Conservation (phyloP, 2,888 invertebrate species). For the Hoplodrina blanda region DNA sequence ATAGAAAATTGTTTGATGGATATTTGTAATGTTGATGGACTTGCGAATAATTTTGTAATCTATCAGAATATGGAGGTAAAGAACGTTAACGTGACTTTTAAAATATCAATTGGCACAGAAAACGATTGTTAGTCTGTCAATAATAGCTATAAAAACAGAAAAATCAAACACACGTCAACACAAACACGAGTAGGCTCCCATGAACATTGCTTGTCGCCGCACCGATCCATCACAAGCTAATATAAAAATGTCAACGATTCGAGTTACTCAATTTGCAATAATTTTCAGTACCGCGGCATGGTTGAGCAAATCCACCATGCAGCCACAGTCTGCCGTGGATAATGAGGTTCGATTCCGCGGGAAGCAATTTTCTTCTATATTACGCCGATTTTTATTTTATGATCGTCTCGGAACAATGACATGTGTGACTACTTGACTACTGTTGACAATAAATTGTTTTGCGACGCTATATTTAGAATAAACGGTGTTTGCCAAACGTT, state of each 20-base stretch:
- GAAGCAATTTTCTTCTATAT: constrained; percentile 77
- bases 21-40: constrained; percentile 48
- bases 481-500: constrained; percentile 31
- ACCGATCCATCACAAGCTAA: constrained; percentile 60
- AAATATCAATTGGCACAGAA: background rate
- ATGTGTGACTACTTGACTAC: constrained; percentile 33
- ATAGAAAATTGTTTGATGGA: constrained; percentile 23
- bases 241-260: constrained; percentile 69
- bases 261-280: constrained; percentile 74
- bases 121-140: background rate
- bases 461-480: constrained; percentile 27
- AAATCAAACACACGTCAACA: background rate
- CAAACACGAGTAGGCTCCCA: constrained; percentile 46
- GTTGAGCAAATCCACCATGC: constrained; percentile 72
- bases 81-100: constrained; percentile 3
- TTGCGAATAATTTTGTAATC: constrained; percentile 55
- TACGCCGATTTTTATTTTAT: constrained; percentile 71
- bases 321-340: constrained; percentile 75
- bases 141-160: constrained; percentile 2
- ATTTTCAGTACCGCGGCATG: constrained; percentile 69
- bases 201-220: constrained; percentile 37
- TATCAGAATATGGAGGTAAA: constrained; percentile 18
- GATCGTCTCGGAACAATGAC: constrained; percentile 67
- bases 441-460: constrained; percentile 39
- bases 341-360: constrained; percentile 83